Conservation (phyloP, 2,113 vertebrate species). For the Numenius arquata region DNA sequence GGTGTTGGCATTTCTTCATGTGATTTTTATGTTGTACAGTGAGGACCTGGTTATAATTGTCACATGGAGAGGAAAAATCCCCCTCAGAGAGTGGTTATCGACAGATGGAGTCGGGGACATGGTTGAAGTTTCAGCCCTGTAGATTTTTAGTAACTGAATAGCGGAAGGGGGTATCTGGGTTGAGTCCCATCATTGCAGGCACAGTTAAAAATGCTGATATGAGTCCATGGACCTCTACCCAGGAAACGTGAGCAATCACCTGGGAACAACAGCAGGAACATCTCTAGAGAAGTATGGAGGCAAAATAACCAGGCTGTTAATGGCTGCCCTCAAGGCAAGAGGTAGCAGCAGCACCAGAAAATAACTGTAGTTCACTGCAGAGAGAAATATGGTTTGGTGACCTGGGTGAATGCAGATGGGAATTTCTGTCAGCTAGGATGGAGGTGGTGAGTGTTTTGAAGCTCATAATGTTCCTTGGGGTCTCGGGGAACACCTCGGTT, state of each 20-base stretch:
- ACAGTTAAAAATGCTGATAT: not conserved
- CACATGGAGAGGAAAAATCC: not conserved
- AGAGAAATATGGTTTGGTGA: not conserved
- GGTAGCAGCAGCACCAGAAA: not conserved
- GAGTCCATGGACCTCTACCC: not conserved
- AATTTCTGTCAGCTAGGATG: not conserved
- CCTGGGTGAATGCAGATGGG: not conserved
- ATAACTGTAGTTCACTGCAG: not conserved
- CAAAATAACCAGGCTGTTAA: not conserved
- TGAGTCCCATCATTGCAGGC: not conserved
- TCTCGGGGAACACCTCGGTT: fast-evolving
- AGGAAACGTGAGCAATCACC: not conserved
- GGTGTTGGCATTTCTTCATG: not conserved
- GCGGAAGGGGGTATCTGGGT: not conserved
- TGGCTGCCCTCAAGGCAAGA: not conserved
- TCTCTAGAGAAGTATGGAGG: not conserved
- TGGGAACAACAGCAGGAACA: not conserved
- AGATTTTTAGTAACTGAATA: not conserved
- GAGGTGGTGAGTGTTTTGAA: not conserved
- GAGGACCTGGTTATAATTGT: not conserved
- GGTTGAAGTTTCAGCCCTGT: not conserved
- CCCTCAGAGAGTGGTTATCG: not conserved
- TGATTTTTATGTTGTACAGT: not conserved
- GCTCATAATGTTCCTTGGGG: not conserved
- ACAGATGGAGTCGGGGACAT: not conserved